Conservation (phyloP, 2,113 vertebrate species). For the Lanius ludovicianus region DNA sequence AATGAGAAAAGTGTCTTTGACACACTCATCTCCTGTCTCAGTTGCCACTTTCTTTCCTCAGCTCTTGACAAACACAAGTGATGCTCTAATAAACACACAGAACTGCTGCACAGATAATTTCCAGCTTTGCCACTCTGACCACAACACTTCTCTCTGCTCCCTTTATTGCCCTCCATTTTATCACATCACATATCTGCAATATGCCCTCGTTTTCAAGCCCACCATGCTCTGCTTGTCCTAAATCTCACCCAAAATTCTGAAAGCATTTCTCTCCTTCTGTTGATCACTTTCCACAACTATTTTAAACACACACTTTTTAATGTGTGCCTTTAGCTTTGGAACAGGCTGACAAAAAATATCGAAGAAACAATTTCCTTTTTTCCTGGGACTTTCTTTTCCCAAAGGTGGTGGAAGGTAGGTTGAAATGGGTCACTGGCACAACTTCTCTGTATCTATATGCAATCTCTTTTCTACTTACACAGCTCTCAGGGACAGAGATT, state of each 20-base stretch:
- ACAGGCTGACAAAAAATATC: background rate
- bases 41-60: background rate
- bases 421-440: background rate
- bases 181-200: background rate
- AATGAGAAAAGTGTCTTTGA: background rate
- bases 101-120: background rate
- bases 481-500: background rate
- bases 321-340: background rate
- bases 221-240: background rate
- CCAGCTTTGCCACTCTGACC: background rate
- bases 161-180: background rate
- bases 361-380: background rate
- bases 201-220: background rate
- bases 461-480: background rate
- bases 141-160: background rate
- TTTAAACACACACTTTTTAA: background rate
- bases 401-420: background rate
- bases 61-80: background rate
- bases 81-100: background rate
- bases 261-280: background rate
- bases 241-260: background rate
- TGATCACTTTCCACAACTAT: background rate
- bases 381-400: background rate
- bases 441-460: background rate
- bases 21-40: background rate